Conservation (phyloP, 2,797 vertebrate species). For the Tapirus indicus region DNA sequence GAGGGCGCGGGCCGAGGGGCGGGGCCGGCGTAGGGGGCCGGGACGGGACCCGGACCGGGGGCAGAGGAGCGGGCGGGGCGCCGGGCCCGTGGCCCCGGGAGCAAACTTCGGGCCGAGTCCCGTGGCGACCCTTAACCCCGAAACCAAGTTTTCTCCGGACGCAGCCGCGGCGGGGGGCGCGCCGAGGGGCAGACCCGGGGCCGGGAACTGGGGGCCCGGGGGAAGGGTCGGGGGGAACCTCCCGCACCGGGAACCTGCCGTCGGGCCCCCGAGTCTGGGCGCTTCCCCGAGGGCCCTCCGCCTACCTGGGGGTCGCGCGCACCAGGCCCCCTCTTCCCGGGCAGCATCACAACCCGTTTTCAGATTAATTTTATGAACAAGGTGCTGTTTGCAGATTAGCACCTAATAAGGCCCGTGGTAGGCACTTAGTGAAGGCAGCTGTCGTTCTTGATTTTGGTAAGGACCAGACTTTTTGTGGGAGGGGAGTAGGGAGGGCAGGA, state of each 20-base stretch:
- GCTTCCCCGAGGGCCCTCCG: background rate
- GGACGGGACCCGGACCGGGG: background rate
- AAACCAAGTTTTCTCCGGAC: conserved; percentile 18
- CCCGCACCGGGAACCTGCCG: background rate
- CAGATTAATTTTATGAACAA: background rate
- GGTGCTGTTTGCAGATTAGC: background rate
- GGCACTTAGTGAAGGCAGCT: background rate
- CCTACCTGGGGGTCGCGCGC: background rate
- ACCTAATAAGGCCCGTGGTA: background rate
- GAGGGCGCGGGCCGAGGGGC: too few species aligned
- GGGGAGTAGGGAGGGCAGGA: too few species aligned
- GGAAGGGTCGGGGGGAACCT: background rate
- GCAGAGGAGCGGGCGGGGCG: background rate
- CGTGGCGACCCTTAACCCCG: conserved; percentile 28
- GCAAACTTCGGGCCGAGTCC: background rate
- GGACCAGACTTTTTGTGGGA: too few species aligned
- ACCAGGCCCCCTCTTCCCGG: background rate
- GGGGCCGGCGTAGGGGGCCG: background rate
- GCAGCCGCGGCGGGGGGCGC: background rate
- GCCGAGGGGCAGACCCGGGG: background rate
- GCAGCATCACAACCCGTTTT: background rate
- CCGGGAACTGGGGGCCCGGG: background rate
- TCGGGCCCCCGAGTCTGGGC: too few species aligned
- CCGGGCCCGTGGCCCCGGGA: background rate
- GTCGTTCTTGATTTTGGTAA: background rate